phyloP scores from a whole-genome alignment of 2,797 vertebrate species.

The Podarcis lilfordi region DNA sequence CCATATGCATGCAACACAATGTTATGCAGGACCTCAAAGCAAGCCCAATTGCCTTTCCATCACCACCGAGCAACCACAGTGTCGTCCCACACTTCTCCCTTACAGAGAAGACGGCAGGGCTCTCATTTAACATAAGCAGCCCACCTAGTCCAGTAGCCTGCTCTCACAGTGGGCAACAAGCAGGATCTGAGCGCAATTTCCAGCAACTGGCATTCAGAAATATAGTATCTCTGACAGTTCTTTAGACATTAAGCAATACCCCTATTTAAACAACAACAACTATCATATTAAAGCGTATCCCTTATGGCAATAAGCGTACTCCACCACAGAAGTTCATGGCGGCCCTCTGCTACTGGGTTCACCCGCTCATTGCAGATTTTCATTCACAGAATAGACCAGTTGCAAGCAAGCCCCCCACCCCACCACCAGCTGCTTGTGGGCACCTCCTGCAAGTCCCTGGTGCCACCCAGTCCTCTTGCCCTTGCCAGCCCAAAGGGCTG shows the following conservation, averaged over 20 bases:
- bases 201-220: too few species aligned
- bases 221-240: too few species aligned
- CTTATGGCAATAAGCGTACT: background rate
- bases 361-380: background rate
- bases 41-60: background rate
- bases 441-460: background rate
- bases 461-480: background rate
- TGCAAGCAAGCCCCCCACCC: background rate
- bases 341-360: background rate
- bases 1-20: background rate
- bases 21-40: too few species aligned
- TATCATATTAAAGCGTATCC: background rate
- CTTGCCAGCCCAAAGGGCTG: background rate
- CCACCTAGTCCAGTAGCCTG: too few species aligned
- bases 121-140: background rate
- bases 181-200: too few species aligned
- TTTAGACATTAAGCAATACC: background rate
- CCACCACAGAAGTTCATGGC: background rate
- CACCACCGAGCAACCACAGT: background rate
- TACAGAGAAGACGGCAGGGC: background rate
- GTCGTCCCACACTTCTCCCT: background rate
- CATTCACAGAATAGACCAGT: background rate
- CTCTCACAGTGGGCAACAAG: background rate
- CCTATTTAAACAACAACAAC: background rate
- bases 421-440: too few species aligned